Base-by-base conservation (phyloP, 2,888 invertebrate genomes). In the Heterodera filipjevi region DNA sequence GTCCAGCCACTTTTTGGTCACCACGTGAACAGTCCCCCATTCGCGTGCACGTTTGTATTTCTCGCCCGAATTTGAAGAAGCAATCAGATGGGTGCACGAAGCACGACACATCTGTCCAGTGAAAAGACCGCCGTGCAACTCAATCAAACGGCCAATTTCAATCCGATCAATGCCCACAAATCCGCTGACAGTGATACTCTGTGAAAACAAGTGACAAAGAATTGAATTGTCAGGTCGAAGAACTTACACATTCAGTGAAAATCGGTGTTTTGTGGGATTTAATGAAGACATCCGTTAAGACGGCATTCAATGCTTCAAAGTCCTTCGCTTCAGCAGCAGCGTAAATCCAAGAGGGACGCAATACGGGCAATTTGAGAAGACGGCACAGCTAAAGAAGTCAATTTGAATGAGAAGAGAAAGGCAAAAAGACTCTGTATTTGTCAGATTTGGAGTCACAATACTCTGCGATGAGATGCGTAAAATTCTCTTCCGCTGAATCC, bases 21-120 rank as follows among this genome's bases (percentile, higher is more conserved):
- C 87, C 64, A 87, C 82, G 0, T 79, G 39, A 3, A 87, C 74
- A n/a, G 77, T 80, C 33, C 81, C 82, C 87, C 87, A 87, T 73
- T 85, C 82, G 2, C 68, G 53, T 6, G 87, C 87, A 71, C 83
- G 82, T 64, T 75, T 79, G 75, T 81, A 85, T 75, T 87, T 87
- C n/a, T 81, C 80, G 1, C 86, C 84, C 14, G 77, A 79, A 66
- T 81, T 84, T 32, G 78, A 72, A 27, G 84, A 82, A 3, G 83
- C 80, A 8, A 87, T 78, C 33, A 87, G 70, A 80, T 87, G 86
- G 0, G 84, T 86, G 70, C 86, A 86, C 32, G 44, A 66, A 3
- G 44, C 72, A 53, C 76, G 81, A 27, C 73, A 72, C 87, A 87
- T 86, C n/a, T 82, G 81, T 22, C 83, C 83, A 32, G 80, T 78